A percentile compares a stretch with the other conserved stretches of the same genome.
Evolutionary conservation across 2,797 vertebrate species (phyloP).

Genomic region (Rhinatrema bivittatum): DNA sequence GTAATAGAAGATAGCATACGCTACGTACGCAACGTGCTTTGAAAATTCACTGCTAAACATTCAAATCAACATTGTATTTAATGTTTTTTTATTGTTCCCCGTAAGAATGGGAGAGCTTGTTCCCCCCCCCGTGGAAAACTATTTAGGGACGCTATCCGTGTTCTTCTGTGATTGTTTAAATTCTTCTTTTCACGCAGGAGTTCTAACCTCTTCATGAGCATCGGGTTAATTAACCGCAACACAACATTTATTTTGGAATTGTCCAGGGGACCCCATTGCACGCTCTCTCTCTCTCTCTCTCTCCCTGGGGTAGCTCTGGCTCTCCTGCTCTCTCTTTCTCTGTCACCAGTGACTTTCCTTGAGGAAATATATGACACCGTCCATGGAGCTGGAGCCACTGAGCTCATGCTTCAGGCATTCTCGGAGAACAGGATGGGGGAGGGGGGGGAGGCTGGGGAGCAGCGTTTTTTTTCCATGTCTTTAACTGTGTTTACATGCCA

Average conservation of each 20-base stretch:
- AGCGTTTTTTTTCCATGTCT: constrained; percentile 34
- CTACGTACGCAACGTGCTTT: too few species aligned
- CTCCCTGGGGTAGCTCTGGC: constrained; percentile 7
- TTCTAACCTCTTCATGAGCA: not conserved
- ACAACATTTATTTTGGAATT: constrained; percentile 2
- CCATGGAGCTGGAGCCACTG: constrained; percentile 41
- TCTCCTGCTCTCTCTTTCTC: constrained; percentile 37
- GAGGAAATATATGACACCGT: constrained; percentile 48
- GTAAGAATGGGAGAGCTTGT: too few species aligned
- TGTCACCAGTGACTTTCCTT: constrained; percentile 55
- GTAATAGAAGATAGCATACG: too few species aligned
- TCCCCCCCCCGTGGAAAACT: too few species aligned
- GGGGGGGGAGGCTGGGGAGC: constrained; percentile 34
- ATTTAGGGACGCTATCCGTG: too few species aligned
- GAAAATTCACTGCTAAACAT: too few species aligned
- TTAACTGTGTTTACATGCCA: constrained; percentile 33
- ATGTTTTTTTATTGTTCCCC: too few species aligned
- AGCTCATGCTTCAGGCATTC: constrained; percentile 48
- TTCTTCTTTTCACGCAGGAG: constrained; percentile 4
- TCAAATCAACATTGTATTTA: too few species aligned
- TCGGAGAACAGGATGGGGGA: constrained; percentile 27
- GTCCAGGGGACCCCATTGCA: constrained; percentile 6
- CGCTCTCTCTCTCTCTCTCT: constrained; percentile 6
- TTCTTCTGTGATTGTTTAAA: too few species aligned
- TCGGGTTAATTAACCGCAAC: constrained; percentile 20